Conservation (phyloP, 2,888 invertebrate genomes). For the Drosophila quinaria region DNA sequence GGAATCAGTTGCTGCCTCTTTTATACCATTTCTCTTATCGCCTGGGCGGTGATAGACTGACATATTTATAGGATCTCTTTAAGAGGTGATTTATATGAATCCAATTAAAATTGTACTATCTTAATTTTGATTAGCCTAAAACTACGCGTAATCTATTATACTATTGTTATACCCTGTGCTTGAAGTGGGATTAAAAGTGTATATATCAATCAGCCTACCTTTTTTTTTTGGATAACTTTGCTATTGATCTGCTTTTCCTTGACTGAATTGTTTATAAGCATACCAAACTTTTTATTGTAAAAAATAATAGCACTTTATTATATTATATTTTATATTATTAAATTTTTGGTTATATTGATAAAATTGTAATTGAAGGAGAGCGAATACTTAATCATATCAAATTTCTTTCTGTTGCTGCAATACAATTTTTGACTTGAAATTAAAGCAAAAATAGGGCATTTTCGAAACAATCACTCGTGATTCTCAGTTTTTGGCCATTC, state of each 20-base stretch:
- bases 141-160: background rate
- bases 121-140: constrained; percentile 8
- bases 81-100: constrained; percentile 13
- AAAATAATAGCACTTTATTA: too few relatives aligned
- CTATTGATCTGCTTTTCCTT: too few relatives aligned
- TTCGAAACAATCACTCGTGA: background rate
- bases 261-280: too few relatives aligned
- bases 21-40: constrained; percentile 44
- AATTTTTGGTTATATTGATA: background rate
- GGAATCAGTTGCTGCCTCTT: background rate
- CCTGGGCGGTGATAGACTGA: background rate
- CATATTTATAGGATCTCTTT: constrained; percentile 37
- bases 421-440: background rate
- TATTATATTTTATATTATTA: too few relatives aligned
- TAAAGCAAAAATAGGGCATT: background rate
- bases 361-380: background rate
- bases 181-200: background rate
- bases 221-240: background rate
- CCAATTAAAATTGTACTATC: constrained; percentile 1
- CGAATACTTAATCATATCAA: too few relatives aligned
- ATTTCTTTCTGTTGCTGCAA: too few relatives aligned
- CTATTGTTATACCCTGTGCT: background rate
- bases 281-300: too few relatives aligned
- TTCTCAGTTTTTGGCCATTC: background rate
- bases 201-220: background rate